Conservation (phyloP, 2,888 invertebrate genomes). For the Epirrhoe tristata region DNA sequence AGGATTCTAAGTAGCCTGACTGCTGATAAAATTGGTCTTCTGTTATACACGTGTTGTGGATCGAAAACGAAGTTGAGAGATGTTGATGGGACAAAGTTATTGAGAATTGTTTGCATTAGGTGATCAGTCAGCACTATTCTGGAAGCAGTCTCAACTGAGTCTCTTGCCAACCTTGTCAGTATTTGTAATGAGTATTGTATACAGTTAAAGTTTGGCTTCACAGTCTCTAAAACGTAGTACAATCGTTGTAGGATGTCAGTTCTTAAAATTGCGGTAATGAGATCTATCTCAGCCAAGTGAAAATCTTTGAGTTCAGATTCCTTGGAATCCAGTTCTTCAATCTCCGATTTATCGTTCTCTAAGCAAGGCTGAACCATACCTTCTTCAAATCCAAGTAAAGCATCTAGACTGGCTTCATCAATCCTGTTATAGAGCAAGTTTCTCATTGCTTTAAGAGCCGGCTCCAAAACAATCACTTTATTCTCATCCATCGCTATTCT, state of each 20-base stretch:
- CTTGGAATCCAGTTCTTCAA: constrained; percentile 82
- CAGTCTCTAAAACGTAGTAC: constrained; percentile 90
- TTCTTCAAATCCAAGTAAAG: constrained; percentile 87
- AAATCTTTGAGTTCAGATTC: constrained; percentile 91
- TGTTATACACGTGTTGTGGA: constrained; percentile 82
- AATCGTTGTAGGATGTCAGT: constrained; percentile 91
- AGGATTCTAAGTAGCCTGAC: constrained; percentile 91
- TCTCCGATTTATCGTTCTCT: constrained; percentile 81
- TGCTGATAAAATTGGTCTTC: constrained; percentile 88
- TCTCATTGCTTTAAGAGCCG: constrained; percentile 91
- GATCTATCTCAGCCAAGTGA: constrained; percentile 93
- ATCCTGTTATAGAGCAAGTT: constrained; percentile 90
- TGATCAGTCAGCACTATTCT: constrained; percentile 87
- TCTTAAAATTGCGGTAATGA: constrained; percentile 89
- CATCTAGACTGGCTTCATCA: constrained; percentile 92
- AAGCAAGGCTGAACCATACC: constrained; percentile 87
- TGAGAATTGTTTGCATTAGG: constrained; percentile 86
- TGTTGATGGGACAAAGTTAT: constrained; percentile 84
- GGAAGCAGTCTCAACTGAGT: constrained; percentile 88
- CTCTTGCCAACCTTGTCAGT: constrained; percentile 91
- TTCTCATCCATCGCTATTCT: constrained; percentile 95
- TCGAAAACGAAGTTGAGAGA: constrained; percentile 69
- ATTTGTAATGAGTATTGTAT: constrained; percentile 92
- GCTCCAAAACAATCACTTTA: constrained; percentile 88
- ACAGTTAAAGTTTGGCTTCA: constrained; percentile 89